Base-by-base conservation (phyloP, 2,888 invertebrate genomes). In the Stenoptilia bipunctidactyla region DNA sequence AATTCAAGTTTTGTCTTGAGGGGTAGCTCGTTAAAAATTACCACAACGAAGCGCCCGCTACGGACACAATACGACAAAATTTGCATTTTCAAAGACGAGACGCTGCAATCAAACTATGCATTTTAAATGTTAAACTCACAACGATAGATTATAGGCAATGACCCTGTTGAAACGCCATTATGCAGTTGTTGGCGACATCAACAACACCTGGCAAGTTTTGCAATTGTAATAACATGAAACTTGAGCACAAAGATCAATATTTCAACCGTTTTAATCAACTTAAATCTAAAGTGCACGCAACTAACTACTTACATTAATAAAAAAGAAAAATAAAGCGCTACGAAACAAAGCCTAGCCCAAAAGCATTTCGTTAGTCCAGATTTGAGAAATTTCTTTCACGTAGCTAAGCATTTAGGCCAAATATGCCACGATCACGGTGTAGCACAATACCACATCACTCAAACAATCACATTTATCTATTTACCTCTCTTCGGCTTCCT, bases 401-500 rank as follows among this genome's bases (percentile, higher is more conserved):
- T 68, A 66, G 74, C 75, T 70, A 82, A 80, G 80, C 63, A 72
- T 70, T 73, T 58, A 69, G 77, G 83, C 83, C 83, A 80, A 79
- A 82, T n/a, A n/a, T 82, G 62, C 64, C 77, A 79, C 77, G 79
- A 58, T 62, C 74, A 75, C 76, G 77, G 61, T 59, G 68, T 61
- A 60, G 61, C 69, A 74, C 71, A 74, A 58, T 61, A 58, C 68
- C 76, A 73, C 66, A 61, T 72, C 80, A 77, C 75, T 77, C 73
- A 75, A 72, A 75, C 73, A 75, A 58, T 49, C 45, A 64, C 82
- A 83, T 63, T 84, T 82, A 97, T 92, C 97, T 94, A 83, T 63
- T 84, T 82, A 97, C 92, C 97, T 94, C 87, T 97, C 96, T 87
- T 98, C 97, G 40, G 97, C 97, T 84, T 98, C 97, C 80, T 93